A percentile compares a stretch with the other conserved stretches of the same genome.
These are phyloP conservation scores for Tamandua tetradactyla DNA, from an alignment of 2,797 vertebrate species.

Conservation along the genomic window DNA sequence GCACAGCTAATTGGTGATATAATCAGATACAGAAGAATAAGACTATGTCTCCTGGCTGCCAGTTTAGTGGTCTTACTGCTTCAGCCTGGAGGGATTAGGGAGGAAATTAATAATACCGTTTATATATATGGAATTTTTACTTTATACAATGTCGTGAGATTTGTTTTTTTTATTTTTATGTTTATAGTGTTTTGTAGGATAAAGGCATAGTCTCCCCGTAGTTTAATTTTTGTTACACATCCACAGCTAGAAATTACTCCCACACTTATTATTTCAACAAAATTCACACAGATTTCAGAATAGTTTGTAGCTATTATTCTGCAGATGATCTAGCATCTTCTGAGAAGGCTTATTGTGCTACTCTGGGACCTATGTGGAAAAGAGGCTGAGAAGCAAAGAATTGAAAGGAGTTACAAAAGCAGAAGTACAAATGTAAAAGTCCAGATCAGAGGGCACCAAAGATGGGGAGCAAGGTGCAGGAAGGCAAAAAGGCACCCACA, in stretches of 20 bases:
- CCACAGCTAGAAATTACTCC: neutral
- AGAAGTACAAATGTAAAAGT: neutral
- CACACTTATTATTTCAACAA: neutral
- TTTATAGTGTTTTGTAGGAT: neutral
- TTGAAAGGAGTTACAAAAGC: neutral
- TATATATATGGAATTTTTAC: neutral
- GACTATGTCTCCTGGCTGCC: neutral
- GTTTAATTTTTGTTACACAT: slow-evolving; percentile 11
- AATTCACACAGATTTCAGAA: neutral
- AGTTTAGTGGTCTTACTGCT: neutral
- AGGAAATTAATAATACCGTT: neutral
- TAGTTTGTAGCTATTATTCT: neutral
- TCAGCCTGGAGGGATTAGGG: neutral
- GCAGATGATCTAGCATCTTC: neutral
- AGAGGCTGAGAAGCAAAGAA: neutral
- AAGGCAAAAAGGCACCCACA: neutral
- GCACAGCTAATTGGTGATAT: neutral
- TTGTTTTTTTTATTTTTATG: neutral
- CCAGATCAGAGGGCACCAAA: neutral
- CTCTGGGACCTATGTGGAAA: neutral
- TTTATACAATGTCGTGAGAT: neutral
- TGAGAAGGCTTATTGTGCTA: neutral
- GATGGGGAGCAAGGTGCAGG: neutral
- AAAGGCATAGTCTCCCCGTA: neutral
- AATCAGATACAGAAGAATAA: neutral